phyloP scores from a whole-genome alignment of 2,113 vertebrate species.

The Triplophysa tibetana region DNA sequence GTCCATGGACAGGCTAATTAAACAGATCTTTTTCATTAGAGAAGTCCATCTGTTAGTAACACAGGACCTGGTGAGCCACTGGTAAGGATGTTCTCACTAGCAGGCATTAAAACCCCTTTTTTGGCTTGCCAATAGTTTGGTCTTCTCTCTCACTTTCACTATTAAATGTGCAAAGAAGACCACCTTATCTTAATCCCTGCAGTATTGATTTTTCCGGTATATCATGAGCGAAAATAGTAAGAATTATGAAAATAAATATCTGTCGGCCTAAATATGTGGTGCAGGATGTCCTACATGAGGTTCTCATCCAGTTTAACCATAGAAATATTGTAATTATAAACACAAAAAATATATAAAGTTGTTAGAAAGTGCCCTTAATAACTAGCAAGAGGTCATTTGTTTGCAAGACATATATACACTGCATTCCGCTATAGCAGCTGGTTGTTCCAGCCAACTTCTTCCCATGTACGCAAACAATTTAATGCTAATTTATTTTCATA shows the following conservation, averaged over 20 bases:
- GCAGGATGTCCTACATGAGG: too few relatives aligned
- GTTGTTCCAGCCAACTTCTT: constrained; percentile 4
- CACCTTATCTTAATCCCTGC: too few relatives aligned
- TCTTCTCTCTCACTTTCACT: constrained; percentile 40
- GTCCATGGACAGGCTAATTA: constrained; percentile 86
- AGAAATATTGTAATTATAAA: too few relatives aligned
- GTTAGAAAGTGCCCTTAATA: background rate
- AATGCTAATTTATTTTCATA: constrained; percentile 33
- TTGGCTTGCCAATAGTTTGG: constrained; percentile 57
- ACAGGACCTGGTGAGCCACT: constrained; percentile 70
- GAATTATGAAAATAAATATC: too few relatives aligned
- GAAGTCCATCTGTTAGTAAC: constrained; percentile 81
- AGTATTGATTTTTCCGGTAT: too few relatives aligned
- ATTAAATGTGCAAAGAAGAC: too few relatives aligned
- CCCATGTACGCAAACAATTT: constrained; percentile 24
- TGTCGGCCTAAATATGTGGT: too few relatives aligned
- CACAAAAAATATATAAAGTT: background rate
- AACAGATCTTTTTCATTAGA: constrained; percentile 83
- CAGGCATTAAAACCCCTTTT: constrained; percentile 50
- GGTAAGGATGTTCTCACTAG: constrained; percentile 59
- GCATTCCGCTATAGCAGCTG: constrained; percentile 14
- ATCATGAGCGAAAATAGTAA: too few relatives aligned
- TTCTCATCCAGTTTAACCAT: too few relatives aligned
- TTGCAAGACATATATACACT: background rate
- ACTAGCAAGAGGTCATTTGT: background rate